Evolutionary conservation across 2,113 vertebrate species (phyloP).

Genomic region (Rissa tridactyla): DNA sequence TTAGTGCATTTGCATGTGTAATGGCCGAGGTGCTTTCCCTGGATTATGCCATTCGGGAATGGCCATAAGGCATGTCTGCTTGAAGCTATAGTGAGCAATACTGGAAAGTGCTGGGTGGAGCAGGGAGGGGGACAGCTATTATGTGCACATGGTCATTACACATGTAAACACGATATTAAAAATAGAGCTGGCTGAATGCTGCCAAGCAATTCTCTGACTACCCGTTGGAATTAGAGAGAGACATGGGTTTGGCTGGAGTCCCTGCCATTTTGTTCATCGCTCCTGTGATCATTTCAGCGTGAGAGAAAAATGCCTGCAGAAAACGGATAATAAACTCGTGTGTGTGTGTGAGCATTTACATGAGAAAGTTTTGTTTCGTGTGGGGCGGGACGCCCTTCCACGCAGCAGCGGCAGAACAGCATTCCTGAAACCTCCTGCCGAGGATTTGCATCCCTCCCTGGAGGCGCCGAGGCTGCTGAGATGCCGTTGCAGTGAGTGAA

Average conservation of each 20-base stretch:
- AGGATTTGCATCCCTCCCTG: not conserved
- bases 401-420: not conserved
- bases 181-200: not conserved
- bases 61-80: slow-evolving; percentile 47
- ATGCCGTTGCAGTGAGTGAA: not conserved
- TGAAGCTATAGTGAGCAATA: slow-evolving; percentile 28
- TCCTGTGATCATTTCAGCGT: not conserved
- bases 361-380: not conserved
- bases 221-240: not conserved
- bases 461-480: not conserved
- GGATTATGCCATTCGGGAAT: not conserved
- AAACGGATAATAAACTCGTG: not conserved
- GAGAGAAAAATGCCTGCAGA: not conserved
- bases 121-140: slow-evolving; percentile 26
- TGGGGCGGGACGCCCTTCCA: not conserved
- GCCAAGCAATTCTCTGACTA: not conserved
- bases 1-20: slow-evolving; percentile 5
- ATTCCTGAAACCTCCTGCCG: not conserved
- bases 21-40: slow-evolving; percentile 24
- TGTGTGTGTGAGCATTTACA: not conserved
- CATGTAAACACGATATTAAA: slow-evolving; percentile 38
- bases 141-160: slow-evolving; percentile 31
- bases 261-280: not conserved
- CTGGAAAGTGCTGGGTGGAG: slow-evolving; percentile 39
- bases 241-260: not conserved